Percentiles rank a stretch among this genome's conserved stretches.
phyloP scores from a whole-genome alignment of 92 coral and sea anemone genomes.

The Porites rus region DNA sequence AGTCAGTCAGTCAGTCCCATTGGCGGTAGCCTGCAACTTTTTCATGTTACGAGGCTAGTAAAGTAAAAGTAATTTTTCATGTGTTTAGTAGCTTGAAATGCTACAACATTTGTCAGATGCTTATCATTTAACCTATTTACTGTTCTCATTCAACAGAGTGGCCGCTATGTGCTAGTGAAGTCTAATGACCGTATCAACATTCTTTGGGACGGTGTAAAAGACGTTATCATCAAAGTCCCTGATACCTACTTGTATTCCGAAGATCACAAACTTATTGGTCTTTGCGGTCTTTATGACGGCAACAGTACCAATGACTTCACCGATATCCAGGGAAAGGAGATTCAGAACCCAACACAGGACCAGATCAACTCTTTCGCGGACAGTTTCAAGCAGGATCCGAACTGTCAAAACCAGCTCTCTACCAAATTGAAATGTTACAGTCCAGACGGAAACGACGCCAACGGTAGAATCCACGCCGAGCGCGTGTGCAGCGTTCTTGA shows the following conservation, averaged over 20 bases:
- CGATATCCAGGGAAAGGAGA: conserved; percentile 38
- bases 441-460: conserved; percentile 36
- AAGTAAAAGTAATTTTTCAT: no score
- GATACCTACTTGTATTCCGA: conserved; percentile 57
- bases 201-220: conserved; percentile 80
- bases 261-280: conserved; percentile 70
- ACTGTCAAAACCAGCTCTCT: conserved; percentile 36
- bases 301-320: conserved; percentile 76
- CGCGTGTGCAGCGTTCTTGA: conserved; percentile 55
- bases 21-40: no score
- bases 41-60: no score
- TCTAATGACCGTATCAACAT: conserved; percentile 58
- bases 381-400: conserved; percentile 68
- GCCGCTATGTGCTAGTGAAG: conserved; percentile 80
- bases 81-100: no score
- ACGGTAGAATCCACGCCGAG: conserved; percentile 41
- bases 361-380: conserved; percentile 58
- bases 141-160: conserved; percentile 66
- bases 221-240: conserved; percentile 80
- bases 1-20: neutral
- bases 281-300: conserved; percentile 94
- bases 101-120: no score
- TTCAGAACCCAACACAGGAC: conserved; percentile 19
- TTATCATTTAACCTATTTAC: no score
- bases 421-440: conserved; percentile 43